A percentile compares a stretch with the other conserved stretches of the same genome.
These are phyloP conservation scores for Silurus lanzhouensis DNA, from an alignment of 2,797 vertebrate species.

Conservation along the genomic window DNA sequence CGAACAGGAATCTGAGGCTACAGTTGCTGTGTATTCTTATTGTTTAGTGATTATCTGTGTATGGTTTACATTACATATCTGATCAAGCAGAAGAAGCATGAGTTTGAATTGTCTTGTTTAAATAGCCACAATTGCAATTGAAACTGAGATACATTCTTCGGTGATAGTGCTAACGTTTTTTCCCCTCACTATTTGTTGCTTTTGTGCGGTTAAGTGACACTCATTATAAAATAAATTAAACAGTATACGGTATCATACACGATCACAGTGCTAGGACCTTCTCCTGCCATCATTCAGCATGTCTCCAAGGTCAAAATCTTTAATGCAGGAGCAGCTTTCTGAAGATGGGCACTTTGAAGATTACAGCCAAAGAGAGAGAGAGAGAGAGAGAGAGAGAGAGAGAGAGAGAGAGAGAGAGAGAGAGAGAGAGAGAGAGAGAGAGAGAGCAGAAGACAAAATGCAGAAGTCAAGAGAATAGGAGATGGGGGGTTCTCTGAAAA, in stretches of 20 bases:
- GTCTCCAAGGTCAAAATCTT: conserved; percentile 52
- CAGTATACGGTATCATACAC: conserved; percentile 26
- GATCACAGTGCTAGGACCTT: conserved; percentile 25
- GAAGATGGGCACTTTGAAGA: conserved; percentile 48
- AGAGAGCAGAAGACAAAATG: background rate
- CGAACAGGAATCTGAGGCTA: background rate
- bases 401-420: conserved; percentile 9
- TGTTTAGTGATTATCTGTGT: background rate
- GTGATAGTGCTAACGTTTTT: background rate
- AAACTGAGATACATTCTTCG: background rate
- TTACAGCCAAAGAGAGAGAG: conserved; percentile 19
- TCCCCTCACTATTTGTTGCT: conserved; percentile 10
- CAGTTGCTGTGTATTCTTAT: background rate
- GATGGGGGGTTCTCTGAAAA: background rate
- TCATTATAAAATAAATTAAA: conserved; percentile 29
- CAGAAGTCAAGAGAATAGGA: conserved; percentile 3
- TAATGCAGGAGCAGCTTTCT: conserved; percentile 47
- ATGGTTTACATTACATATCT: background rate
- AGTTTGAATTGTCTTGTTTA: background rate
- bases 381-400: conserved; percentile 1
- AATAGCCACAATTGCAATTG: background rate
- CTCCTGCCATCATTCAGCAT: conserved; percentile 34
- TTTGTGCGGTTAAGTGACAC: conserved; percentile 22
- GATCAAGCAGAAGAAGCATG: background rate
- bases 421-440: conserved; percentile 11